Evolutionary conservation across 1,140 invertebrate species (phyloP), one percentile per base, ranked within the genome.

Genomic region (Dreissena polymorpha): DNA sequence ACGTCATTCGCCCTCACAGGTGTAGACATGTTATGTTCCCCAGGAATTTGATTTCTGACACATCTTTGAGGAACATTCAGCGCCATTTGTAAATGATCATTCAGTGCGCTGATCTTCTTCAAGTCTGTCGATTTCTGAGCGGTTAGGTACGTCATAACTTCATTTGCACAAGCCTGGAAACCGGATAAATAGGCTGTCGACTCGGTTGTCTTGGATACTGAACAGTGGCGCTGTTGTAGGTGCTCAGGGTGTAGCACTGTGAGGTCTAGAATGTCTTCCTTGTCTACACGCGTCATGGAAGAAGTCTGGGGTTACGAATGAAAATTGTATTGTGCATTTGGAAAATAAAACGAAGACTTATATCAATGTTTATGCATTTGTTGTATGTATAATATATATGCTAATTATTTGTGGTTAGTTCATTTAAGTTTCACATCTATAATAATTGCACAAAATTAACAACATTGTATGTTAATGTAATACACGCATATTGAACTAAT

Each of bases 241-340:
- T 72, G 53, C 53, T 51, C 13, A 16, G 71, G 53, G 49, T 80
- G 78, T 8, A 23, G 39, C 0, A 80, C 78, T 10, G 78, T 72
- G 6, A 72, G 49, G 23, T 80, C 78, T 0, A 80, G 78, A 21
- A 80, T 72, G 57, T 80, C 78, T 0, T 67, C 78, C 69, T 80
- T 80, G 78, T 80, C 78, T 13, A 80, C 78, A 12, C 78, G 51
- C 27, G 78, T 80, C 78, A 80, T 80, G 5, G 78, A 68, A 10
- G 39, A 68, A n/a, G 69, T 71, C 78, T 80, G 69, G 14, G 51
- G 70, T 2, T 8, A 65, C 14, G 16, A 55, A 57, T 7, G 10
- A 55, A 55, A 12, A 55, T 55, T 12, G 53, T 55, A 55, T 12
- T 55, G 53, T 12, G 18, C 53, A 12, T 55, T 55, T 55, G 53